Conservation (phyloP, 1,140 invertebrate genomes). For the Zophobas atratus region DNA sequence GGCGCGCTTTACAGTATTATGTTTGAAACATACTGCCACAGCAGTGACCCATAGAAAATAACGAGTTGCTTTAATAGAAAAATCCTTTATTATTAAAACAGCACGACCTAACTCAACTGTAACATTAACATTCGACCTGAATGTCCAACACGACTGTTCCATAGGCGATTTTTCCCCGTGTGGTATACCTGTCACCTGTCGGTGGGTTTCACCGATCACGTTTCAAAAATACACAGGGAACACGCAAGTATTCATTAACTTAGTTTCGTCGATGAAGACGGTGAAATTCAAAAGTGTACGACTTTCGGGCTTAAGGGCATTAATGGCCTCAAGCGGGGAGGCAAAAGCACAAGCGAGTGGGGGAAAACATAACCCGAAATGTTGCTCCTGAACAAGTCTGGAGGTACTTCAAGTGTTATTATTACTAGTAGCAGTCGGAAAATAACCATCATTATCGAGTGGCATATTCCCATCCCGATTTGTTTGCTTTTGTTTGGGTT, state of each 20-base stretch:
- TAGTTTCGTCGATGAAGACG: too few relatives aligned
- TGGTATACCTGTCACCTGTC: constrained; percentile 26
- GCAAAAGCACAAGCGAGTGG: background rate
- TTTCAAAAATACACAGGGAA: background rate
- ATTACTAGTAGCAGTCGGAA: constrained; percentile 19
- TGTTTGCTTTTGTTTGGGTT: background rate
- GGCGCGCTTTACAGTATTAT: constrained; percentile 14
- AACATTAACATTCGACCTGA: constrained; percentile 28
- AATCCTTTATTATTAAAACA: constrained; percentile 34
- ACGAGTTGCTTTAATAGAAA: constrained; percentile 34
- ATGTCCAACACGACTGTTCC: constrained; percentile 2
- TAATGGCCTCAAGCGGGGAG: too few relatives aligned
- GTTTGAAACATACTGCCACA: constrained; percentile 19
- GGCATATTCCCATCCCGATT: constrained; percentile 10
- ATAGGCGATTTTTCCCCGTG: constrained; percentile 15
- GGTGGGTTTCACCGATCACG: constrained; percentile 31
- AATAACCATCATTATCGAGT: constrained; percentile 20
- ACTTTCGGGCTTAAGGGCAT: too few relatives aligned
- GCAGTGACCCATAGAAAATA: constrained; percentile 33
- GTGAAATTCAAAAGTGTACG: too few relatives aligned
- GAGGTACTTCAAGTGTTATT: background rate
- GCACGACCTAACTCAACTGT: constrained; percentile 36
- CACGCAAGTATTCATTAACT: too few relatives aligned
- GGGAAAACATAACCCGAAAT: background rate
- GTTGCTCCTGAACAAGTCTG: background rate